These are phyloP conservation scores for Monopis laevigella DNA, from an alignment of 2,888 invertebrate genomes.

Conservation along the genomic window DNA sequence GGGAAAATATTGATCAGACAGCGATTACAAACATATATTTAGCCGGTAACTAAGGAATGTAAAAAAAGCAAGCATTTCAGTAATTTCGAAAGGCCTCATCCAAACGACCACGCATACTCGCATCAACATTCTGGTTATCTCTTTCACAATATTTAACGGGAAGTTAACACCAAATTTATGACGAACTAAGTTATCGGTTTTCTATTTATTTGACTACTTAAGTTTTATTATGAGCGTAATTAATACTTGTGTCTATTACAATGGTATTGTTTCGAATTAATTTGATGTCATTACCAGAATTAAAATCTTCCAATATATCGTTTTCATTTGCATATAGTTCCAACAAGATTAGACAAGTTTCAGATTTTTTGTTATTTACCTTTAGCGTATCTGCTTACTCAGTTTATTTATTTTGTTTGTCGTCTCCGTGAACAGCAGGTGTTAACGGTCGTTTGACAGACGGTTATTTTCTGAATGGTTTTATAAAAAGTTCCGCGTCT, in stretches of 20 bases:
- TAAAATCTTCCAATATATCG: not conserved
- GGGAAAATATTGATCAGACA: too few species aligned
- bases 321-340: not conserved
- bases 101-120: conserved; percentile 5
- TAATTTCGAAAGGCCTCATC: conserved; percentile 6
- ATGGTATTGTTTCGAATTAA: too few species aligned
- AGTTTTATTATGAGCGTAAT: too few species aligned
- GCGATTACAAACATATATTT: too few species aligned
- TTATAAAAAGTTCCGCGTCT: too few species aligned
- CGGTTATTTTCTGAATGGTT: not conserved
- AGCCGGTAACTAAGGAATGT: too few species aligned
- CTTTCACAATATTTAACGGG: not conserved
- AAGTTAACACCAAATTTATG: conserved; percentile 3
- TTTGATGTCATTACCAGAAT: too few species aligned
- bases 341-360: not conserved
- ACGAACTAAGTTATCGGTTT: too few species aligned
- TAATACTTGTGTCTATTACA: too few species aligned
- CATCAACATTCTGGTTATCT: conserved; percentile 1
- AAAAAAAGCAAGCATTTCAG: too few species aligned
- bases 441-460: not conserved
- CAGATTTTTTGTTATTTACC: not conserved
- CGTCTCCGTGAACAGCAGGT: not conserved
- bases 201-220: too few species aligned
- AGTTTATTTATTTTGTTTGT: not conserved
- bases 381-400: not conserved